Evolutionary conservation across 2,888 invertebrate genomes (phyloP).

Genomic region (Philhelius pedissequus): DNA sequence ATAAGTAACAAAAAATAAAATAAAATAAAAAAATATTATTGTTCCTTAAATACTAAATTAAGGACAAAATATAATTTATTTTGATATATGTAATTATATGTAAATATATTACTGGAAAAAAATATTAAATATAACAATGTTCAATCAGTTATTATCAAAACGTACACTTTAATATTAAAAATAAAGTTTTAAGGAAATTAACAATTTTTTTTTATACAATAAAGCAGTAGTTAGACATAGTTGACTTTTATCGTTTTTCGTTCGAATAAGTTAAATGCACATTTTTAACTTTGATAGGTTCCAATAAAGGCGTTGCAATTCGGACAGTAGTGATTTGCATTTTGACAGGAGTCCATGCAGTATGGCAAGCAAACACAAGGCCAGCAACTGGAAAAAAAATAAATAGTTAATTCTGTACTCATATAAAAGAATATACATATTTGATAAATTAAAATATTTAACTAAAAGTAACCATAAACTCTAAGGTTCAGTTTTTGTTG

Average conservation of each 20-base stretch:
- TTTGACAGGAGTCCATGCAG: slow-evolving; percentile 81
- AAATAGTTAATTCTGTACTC: not conserved
- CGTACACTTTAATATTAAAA: no score
- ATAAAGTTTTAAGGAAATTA: not conserved
- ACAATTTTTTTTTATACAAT: not conserved
- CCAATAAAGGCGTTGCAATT: slow-evolving; percentile 81
- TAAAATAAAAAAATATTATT: no score
- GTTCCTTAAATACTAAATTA: no score
- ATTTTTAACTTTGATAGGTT: slow-evolving; percentile 76
- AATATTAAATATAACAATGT: no score
- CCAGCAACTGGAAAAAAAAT: slow-evolving; percentile 77
- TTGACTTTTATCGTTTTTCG: not conserved
- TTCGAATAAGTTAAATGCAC: not conserved
- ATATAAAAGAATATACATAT: not conserved
- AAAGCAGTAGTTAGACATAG: not conserved
- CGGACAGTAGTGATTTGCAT: slow-evolving; percentile 82
- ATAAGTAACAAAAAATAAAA: no score
- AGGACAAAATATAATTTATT: no score
- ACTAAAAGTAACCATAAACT: no score
- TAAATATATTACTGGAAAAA: no score
- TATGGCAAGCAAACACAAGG: slow-evolving; percentile 82
- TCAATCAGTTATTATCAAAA: no score
- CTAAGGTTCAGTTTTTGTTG: no score
- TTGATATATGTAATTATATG: no score
- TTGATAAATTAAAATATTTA: not conserved